These are phyloP conservation scores for Oligia strigilis DNA, from an alignment of 2,888 invertebrate species.

Conservation along the genomic window DNA sequence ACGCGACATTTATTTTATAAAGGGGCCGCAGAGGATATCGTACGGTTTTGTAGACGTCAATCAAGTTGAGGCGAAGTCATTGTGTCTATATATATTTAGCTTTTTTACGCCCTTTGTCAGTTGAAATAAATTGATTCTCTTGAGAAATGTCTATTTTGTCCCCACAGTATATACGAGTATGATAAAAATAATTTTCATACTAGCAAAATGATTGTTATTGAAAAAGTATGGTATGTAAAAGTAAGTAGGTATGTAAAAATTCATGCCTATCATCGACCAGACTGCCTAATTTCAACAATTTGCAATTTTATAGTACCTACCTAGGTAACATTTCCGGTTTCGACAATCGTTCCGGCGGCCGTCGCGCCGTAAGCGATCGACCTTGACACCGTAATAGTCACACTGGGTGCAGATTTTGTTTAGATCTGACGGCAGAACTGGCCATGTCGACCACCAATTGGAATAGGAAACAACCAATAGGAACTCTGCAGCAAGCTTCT, in stretches of 20 bases:
- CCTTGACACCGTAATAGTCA: neutral
- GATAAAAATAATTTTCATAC: neutral
- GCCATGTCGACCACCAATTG: neutral
- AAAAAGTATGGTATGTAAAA: neutral
- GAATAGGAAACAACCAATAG: too few relatives aligned
- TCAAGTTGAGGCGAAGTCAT: slow-evolving; percentile 4
- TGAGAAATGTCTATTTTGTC: neutral
- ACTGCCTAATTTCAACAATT: neutral
- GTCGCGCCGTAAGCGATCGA: too few relatives aligned
- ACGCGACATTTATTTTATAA: neutral
- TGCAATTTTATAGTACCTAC: too few relatives aligned
- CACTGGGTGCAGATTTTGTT: neutral
- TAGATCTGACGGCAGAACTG: neutral
- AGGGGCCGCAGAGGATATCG: slow-evolving; percentile 1
- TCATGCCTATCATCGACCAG: neutral
- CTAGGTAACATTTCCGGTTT: too few relatives aligned
- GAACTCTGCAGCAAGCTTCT: neutral
- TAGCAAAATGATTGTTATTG: neutral
- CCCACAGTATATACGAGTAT: neutral
- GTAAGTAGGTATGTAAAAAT: neutral
- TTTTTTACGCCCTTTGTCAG: slow-evolving; percentile 3
- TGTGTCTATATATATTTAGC: neutral
- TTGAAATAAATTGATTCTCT: slow-evolving; percentile 5
- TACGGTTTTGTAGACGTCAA: slow-evolving; percentile 18
- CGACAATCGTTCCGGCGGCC: neutral